Evolutionary conservation across 2,797 vertebrate species (phyloP), one percentile per base, ranked within the genome.

Genomic region (Gorsachius magnificus): DNA sequence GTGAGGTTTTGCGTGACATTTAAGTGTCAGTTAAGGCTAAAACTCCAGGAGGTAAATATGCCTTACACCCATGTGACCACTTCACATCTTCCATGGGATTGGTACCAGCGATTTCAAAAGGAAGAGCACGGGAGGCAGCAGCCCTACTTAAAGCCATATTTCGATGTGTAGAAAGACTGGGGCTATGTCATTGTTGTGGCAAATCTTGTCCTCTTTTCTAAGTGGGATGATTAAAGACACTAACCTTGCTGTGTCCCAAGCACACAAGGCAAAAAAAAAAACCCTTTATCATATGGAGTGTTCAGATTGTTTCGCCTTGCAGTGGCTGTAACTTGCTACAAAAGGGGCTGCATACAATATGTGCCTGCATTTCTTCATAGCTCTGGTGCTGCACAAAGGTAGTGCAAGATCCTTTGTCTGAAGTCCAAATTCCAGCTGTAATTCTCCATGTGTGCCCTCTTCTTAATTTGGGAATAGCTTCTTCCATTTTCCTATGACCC

Each of bases 1-100:
- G 1, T 1, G 8, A 41, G 5, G 4, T 28, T 82, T 35, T 53
- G 6, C 1, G 0, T 4, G 29, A 33, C 20, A 4, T 12, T 2
- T 12, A n/a, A 18, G 3, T 25, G 25, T 25, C 48, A 13, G 24
- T 5, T 36, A n/a, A 65, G 8, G 25, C 38, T 58, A 29, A 48
- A 89, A 68, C 9, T 46, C 19, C 24, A 28, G 41, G 17, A 79
- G 31, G 10, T 87, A 24, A 22, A 2, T 11, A 1, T 6, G 5
- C 11, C 20, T 69, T 35, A 31, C 15, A 57, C 11, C 8, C 24
- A 4, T 7, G 13, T 36, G 43, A 50, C 4, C 7, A 3, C 43
- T 80, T 43, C 12, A 4, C 5, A 43, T 65, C 46, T 72, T 31
- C 17, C 21, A 4, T 6, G 10, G 38, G 13, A 22, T 31, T 65